A percentile compares a stretch with the other conserved stretches of the same genome.
These are phyloP conservation scores for Reticulitermes speratus DNA, from an alignment of 1,140 invertebrate species.

Conservation along the genomic window DNA sequence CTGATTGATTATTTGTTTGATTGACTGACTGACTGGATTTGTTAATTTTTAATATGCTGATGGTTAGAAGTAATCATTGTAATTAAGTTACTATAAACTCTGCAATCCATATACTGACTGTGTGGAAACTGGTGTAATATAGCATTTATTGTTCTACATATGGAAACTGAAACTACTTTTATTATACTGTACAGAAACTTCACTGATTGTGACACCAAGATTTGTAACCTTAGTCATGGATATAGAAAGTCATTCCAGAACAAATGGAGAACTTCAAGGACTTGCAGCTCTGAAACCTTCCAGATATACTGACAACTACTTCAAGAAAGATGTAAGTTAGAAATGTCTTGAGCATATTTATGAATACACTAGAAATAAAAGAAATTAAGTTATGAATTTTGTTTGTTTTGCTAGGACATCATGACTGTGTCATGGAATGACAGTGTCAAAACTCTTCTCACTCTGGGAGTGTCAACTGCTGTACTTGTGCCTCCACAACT, in stretches of 20 bases:
- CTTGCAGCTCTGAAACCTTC: not conserved
- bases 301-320: not conserved
- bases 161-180: too few species aligned
- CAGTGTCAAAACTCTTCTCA: constrained; percentile 48
- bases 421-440: not conserved
- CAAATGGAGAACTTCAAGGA: constrained; percentile 9
- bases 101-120: too few species aligned
- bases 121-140: too few species aligned
- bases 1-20: too few species aligned
- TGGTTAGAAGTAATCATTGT: too few species aligned
- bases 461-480: constrained; percentile 56
- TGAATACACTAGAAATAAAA: not conserved
- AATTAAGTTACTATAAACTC: too few species aligned
- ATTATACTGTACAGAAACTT: not conserved
- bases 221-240: not conserved
- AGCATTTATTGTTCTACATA: too few species aligned
- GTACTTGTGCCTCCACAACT: constrained; percentile 32
- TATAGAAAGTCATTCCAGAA: constrained; percentile 20
- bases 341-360: not conserved
- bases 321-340: not conserved
- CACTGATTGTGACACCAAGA: not conserved
- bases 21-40: too few species aligned
- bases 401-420: not conserved
- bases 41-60: too few species aligned
- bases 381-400: not conserved